Percentiles rank a stretch among this genome's conserved stretches.
Evolutionary conservation across 2,888 invertebrate genomes (phyloP).

Genomic region (Stenoptilia bipunctidactyla): DNA sequence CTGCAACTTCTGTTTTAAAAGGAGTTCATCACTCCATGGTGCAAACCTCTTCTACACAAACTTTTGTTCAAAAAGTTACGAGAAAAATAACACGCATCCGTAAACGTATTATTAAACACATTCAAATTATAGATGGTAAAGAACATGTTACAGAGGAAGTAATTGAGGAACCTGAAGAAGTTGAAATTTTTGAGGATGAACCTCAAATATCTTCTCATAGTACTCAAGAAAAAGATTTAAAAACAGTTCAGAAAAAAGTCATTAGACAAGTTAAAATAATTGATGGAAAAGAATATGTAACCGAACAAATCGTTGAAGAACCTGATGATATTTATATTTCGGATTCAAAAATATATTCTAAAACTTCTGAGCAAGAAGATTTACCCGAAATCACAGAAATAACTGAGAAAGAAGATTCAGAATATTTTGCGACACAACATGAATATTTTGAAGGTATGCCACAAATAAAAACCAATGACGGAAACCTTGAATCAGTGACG

Average conservation of each 20-base stretch:
- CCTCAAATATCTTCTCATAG: slow-evolving; percentile 32
- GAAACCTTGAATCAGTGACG: not conserved
- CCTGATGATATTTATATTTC: slow-evolving; percentile 65
- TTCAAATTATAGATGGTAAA: slow-evolving; percentile 84
- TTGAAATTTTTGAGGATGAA: slow-evolving; percentile 78
- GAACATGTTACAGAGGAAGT: slow-evolving; percentile 87
- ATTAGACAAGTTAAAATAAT: slow-evolving; percentile 80
- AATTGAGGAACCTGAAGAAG: slow-evolving; percentile 86
- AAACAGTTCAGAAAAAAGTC: slow-evolving; percentile 64
- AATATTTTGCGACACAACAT: not conserved
- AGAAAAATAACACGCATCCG: slow-evolving; percentile 80
- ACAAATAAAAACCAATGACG: not conserved
- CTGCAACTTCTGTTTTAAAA: slow-evolving; percentile 10
- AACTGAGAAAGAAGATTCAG: not conserved
- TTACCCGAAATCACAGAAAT: slow-evolving; percentile 14
- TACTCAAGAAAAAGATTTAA: slow-evolving; percentile 34
- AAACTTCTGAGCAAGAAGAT: slow-evolving; percentile 31
- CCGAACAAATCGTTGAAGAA: slow-evolving; percentile 84
- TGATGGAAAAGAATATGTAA: slow-evolving; percentile 83
- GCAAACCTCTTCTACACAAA: slow-evolving; percentile 36
- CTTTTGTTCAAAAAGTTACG: slow-evolving; percentile 84
- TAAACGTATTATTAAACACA: slow-evolving; percentile 79
- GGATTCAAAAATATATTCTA: slow-evolving; percentile 33
- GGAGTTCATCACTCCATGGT: slow-evolving; percentile 28
- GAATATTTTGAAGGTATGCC: not conserved